Evolutionary conservation across 2,113 vertebrate genomes (phyloP).

Genomic region (Elgaria multicarinata): DNA sequence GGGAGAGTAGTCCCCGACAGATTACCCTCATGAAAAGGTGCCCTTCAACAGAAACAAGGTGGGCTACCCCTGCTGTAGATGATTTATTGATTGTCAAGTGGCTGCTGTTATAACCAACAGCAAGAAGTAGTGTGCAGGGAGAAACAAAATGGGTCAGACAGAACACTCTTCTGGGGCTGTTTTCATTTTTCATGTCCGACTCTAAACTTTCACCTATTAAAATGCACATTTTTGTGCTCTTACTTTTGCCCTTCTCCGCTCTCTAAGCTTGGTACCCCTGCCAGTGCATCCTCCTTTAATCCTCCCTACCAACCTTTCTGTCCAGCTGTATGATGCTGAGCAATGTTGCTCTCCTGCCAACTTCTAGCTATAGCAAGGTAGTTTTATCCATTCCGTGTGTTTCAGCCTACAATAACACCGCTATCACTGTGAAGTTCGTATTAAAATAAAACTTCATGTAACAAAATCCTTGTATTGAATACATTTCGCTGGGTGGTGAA

Average conservation of each 20-base stretch:
- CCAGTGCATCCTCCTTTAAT: not conserved
- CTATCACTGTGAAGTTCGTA: conserved; percentile 30
- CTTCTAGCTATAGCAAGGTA: not conserved
- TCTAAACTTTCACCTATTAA: not conserved
- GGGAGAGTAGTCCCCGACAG: too few species aligned
- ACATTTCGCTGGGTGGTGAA: not conserved
- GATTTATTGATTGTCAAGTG: not conserved
- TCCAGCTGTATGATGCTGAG: not conserved
- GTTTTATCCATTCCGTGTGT: not conserved
- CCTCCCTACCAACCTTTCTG: not conserved
- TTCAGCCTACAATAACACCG: conserved; percentile 15
- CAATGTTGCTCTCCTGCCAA: not conserved
- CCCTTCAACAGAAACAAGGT: too few species aligned
- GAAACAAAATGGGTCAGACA: not conserved
- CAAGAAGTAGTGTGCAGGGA: not conserved
- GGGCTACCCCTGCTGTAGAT: too few species aligned
- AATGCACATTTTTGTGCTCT: not conserved
- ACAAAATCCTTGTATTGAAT: not conserved
- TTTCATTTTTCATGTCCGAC: not conserved
- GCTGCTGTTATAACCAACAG: not conserved
- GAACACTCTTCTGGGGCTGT: not conserved
- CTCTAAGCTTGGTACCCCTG: not conserved
- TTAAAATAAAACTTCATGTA: conserved; percentile 29
- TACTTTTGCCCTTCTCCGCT: not conserved
- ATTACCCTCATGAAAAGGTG: too few species aligned